Base-by-base conservation (phyloP, 1,140 invertebrate genomes). In the Papilio xuthus region DNA sequence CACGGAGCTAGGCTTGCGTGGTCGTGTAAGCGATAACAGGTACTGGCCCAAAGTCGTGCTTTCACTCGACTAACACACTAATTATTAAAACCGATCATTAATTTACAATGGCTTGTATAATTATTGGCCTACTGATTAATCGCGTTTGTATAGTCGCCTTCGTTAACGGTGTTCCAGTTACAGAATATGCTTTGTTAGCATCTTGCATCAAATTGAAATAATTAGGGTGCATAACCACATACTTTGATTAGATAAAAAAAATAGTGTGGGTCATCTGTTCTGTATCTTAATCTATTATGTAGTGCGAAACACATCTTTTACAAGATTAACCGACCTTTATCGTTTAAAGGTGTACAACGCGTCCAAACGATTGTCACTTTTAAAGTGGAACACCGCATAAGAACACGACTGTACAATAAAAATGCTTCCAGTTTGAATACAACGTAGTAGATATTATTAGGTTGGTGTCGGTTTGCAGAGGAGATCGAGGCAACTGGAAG, bases 21-120 rank as follows among this genome's bases (percentile, higher is more conserved):
- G 90, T 89, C 84, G 90, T 93, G 92, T 93, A 93, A 93, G 92
- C 92, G 84, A 83, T 93, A 89, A 93, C 88, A 91, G 85, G 89
- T 93, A 93, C 89, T 93, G 92, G 90, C 87, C 89, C 90, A 86
- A 86, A 84, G 77, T 85, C 80, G 60, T 67, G 88, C 90, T 88
- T 80, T 89, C 83, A 89, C 89, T 93, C 90, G 91, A 92, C 86
- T 85, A 76, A 72, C 20, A 71, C 69, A 76, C 75, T 20, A 63
- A 60, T 70, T n/a, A 56, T 69, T 15, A 53, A 26, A 76, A 71
- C 70, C 56, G 56, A 78, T 69, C 32, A 70, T 70, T 32, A 63
- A 63, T 63, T 28, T 67, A 67, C 26, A 28, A 32, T 67, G 26
- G 12, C 28, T 67, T 67, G 13, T 12, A 67, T 28, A 28, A 67